Evolutionary conservation across 2,113 vertebrate genomes (phyloP).

Genomic region (Pristiophorus japonicus): DNA sequence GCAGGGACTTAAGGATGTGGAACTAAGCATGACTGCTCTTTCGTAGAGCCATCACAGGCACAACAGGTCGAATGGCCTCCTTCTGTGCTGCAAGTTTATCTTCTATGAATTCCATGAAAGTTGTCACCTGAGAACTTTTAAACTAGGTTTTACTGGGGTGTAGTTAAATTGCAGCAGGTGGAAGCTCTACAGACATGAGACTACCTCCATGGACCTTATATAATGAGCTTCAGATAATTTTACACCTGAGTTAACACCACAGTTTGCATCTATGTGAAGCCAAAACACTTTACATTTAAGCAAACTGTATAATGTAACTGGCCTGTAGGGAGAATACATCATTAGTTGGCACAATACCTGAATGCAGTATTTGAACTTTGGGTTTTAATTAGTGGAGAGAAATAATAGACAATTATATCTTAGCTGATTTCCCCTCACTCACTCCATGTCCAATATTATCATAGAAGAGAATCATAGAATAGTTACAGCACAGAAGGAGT

Average conservation of each 20-base stretch:
- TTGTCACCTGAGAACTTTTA: background rate
- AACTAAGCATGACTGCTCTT: too few species aligned
- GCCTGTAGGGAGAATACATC: background rate
- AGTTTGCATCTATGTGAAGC: background rate
- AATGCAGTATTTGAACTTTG: background rate
- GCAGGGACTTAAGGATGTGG: too few species aligned
- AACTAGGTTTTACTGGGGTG: background rate
- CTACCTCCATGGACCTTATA: background rate
- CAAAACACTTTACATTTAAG: background rate
- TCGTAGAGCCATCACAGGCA: too few species aligned
- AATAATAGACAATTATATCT: background rate
- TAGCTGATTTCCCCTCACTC: background rate
- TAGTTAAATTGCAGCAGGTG: background rate
- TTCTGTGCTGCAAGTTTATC: too few species aligned
- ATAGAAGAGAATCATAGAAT: too few species aligned
- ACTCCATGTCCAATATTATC: background rate
- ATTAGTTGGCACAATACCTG: background rate
- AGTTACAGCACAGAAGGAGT: too few species aligned
- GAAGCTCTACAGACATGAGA: background rate
- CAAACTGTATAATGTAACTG: background rate
- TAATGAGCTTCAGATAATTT: conserved; percentile 16
- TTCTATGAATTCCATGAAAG: too few species aligned
- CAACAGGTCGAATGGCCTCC: too few species aligned
- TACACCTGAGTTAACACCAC: background rate
- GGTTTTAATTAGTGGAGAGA: background rate